Evolutionary conservation across 2,797 vertebrate genomes (phyloP), one percentile per base, ranked within the genome.

Genomic region (Otus scops): DNA sequence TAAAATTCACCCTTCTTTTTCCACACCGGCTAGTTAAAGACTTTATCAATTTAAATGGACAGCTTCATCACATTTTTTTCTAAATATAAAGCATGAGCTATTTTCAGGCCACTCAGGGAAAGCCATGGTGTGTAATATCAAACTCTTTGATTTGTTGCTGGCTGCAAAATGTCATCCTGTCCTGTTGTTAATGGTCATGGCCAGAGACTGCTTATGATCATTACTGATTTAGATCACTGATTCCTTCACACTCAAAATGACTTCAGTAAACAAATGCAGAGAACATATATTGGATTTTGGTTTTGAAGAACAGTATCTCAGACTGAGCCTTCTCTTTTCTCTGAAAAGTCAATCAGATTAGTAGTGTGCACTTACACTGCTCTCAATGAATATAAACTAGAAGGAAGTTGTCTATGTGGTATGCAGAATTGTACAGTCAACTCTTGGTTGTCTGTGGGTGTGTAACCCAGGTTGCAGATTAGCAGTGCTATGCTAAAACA

Each of bases 391-490:
- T 71, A 93, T 34, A 94, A 92, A 92, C 81, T 59, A 82, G 78
- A 94, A 89, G 88, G 94, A 97, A 95, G 86, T 48, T 91, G 92
- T 61, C 93, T 92, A 39, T 75, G 43, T 91, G 90, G 57, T 56
- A 45, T 56, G 75, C 59, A 95, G 91, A 89, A 97, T 14, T 69
- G 81, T 77, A 92, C 78, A 89, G 93, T 88, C 93, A 95, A 80
- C 86, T 82, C 92, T 79, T 15, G 6, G 71, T 67, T 93, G 75
- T 43, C 86, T 75, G 96, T 96, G 95, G 96, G 96, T 93, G 95
- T 93, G 93, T 93, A 96, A 96, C 92, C 95, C 93, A 94, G 95
- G 96, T 50, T 97, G 95, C 93, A 96, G 93, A 96, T 96, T 91
- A 96, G 89, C 86, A 91, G 68, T 68, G 89, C 95, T 95, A 88